These are phyloP conservation scores for Acanthosepion lycidas DNA, from an alignment of 2,888 invertebrate genomes.

Conservation along the genomic window DNA sequence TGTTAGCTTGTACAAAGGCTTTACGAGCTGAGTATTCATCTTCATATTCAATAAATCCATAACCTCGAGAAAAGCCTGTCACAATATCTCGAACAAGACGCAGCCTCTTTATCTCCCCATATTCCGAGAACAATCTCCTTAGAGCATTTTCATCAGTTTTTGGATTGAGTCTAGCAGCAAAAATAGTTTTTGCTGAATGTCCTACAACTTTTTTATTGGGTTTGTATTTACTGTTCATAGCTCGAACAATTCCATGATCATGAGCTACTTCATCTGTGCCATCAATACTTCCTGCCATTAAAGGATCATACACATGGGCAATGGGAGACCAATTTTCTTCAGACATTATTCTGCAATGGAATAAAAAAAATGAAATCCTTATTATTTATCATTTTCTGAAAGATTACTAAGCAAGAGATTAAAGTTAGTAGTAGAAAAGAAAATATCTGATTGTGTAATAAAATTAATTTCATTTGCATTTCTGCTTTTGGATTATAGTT, in stretches of 20 bases:
- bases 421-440: no score
- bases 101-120: slow-evolving; percentile 81
- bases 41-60: slow-evolving; percentile 89
- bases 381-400: not conserved
- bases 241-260: slow-evolving; percentile 84
- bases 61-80: slow-evolving; percentile 87
- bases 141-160: slow-evolving; percentile 80
- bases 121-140: slow-evolving; percentile 77
- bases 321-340: slow-evolving; percentile 66
- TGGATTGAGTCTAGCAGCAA: slow-evolving; percentile 83
- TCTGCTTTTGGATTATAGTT: no score
- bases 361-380: not conserved
- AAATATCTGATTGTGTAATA: no score
- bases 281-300: slow-evolving; percentile 90
- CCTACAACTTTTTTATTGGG: slow-evolving; percentile 78
- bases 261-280: slow-evolving; percentile 88
- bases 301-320: slow-evolving; percentile 83
- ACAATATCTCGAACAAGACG: slow-evolving; percentile 85
- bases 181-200: slow-evolving; percentile 83
- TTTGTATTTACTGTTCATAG: slow-evolving; percentile 78
- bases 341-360: not conserved
- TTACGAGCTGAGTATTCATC: slow-evolving; percentile 79
- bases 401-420: no score
- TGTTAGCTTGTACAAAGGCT: slow-evolving; percentile 80
- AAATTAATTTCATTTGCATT: no score